These are phyloP conservation scores for Rhodeus uyekii DNA, from an alignment of 2,797 vertebrate species.

Conservation along the genomic window DNA sequence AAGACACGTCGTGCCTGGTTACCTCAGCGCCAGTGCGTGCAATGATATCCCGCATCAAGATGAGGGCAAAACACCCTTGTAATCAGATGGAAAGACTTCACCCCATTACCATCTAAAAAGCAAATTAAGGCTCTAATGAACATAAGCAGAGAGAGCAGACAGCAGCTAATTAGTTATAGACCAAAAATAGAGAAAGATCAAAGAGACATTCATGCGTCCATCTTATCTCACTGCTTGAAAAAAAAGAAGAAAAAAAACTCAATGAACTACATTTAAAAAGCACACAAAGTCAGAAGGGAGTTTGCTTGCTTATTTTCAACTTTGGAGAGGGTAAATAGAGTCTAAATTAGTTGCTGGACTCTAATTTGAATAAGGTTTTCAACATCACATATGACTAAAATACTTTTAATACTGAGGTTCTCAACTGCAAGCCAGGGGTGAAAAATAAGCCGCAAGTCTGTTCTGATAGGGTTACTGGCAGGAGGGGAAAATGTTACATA, in stretches of 20 bases:
- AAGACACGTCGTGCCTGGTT: slow-evolving; percentile 18
- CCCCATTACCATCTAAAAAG: slow-evolving; percentile 58
- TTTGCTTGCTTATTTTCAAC: slow-evolving; percentile 14
- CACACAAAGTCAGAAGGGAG: slow-evolving; percentile 23
- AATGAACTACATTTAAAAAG: slow-evolving; percentile 40
- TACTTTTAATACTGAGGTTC: not conserved
- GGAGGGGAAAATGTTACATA: not conserved
- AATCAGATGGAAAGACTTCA: slow-evolving; percentile 54
- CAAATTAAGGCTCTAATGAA: slow-evolving; percentile 61
- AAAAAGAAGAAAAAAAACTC: no score
- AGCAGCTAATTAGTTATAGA: slow-evolving; percentile 59
- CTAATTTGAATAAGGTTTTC: not conserved
- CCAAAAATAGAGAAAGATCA: slow-evolving; percentile 59
- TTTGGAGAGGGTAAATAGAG: slow-evolving; percentile 5
- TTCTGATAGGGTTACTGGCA: not conserved
- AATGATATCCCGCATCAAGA: slow-evolving; percentile 34
- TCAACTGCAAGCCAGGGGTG: not conserved
- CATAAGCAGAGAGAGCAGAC: slow-evolving; percentile 54
- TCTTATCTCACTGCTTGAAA: slow-evolving; percentile 28
- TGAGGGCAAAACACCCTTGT: slow-evolving; percentile 42
- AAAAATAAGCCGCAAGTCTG: not conserved
- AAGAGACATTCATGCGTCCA: slow-evolving; percentile 47
- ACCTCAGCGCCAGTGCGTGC: not conserved
- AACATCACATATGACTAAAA: not conserved
- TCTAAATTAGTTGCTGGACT: slow-evolving; percentile 4